Evolutionary conservation across 2,797 vertebrate species (phyloP).

Genomic region (Molossus alvarezi): DNA sequence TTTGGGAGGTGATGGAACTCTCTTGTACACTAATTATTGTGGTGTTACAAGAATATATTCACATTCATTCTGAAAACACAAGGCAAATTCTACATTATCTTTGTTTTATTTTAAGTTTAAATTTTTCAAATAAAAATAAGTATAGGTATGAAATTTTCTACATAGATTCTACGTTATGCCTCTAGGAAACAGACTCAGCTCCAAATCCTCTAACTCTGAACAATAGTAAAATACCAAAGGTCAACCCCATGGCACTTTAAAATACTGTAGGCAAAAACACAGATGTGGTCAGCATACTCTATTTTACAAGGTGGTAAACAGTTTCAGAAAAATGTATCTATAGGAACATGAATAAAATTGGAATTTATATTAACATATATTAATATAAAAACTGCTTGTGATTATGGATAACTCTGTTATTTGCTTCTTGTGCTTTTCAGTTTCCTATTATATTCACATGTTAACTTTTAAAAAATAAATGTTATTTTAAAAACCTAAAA

Average conservation of each 20-base stretch:
- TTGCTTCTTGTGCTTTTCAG: slow-evolving; percentile 64
- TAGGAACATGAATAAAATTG: background rate
- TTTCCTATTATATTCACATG: slow-evolving; percentile 73
- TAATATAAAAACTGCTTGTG: slow-evolving; percentile 52
- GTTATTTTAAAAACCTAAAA: slow-evolving; percentile 48
- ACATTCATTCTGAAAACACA: background rate
- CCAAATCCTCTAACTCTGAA: background rate
- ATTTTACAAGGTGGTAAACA: background rate
- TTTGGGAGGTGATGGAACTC: background rate
- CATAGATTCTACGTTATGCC: background rate
- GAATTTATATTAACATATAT: background rate
- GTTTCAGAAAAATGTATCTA: background rate
- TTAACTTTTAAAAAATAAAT: slow-evolving; percentile 76
- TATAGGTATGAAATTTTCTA: background rate
- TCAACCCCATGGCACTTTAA: background rate
- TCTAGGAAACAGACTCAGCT: background rate
- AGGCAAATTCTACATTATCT: background rate
- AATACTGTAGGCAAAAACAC: background rate
- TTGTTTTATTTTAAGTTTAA: background rate
- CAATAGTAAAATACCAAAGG: background rate
- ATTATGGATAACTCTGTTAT: slow-evolving; percentile 65
- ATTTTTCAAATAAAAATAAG: background rate
- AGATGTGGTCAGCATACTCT: background rate
- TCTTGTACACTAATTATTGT: background rate
- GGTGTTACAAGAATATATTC: background rate